A percentile compares a stretch with the other conserved stretches of the same genome.
These are phyloP conservation scores for Troides oblongomaculatus DNA, from an alignment of 2,888 invertebrate species.

Conservation along the genomic window DNA sequence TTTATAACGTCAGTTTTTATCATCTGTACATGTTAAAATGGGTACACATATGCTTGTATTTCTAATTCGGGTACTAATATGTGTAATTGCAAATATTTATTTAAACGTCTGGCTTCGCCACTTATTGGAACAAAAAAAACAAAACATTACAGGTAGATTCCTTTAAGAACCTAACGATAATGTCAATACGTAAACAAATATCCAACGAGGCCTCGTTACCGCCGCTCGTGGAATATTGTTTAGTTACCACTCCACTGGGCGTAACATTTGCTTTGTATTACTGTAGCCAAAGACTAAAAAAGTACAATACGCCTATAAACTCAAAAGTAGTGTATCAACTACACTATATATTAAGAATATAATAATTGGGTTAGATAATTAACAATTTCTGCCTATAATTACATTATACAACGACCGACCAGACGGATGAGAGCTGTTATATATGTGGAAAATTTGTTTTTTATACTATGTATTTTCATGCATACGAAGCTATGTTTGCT, in stretches of 20 bases:
- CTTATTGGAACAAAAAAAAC: not conserved
- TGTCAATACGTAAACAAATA: slow-evolving; percentile 32
- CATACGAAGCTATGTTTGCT: not conserved
- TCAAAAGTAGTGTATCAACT: not conserved
- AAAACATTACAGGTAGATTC: not conserved
- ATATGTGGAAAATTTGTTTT: too few species aligned
- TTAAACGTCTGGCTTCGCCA: not conserved
- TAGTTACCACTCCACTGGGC: slow-evolving; percentile 39
- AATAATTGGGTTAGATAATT: not conserved
- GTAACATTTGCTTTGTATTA: slow-evolving; percentile 46
- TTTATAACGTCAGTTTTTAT: too few species aligned
- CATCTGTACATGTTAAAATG: too few species aligned
- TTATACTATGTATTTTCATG: too few species aligned
- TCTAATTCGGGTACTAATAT: too few species aligned
- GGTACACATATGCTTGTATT: too few species aligned
- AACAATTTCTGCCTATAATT: too few species aligned
- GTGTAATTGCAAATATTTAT: too few species aligned
- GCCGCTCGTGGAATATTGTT: slow-evolving; percentile 33
- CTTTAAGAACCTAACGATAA: slow-evolving; percentile 30
- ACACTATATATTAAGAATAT: too few species aligned
- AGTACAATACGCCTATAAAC: slow-evolving; percentile 3
- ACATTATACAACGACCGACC: too few species aligned
- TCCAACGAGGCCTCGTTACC: slow-evolving; percentile 33
- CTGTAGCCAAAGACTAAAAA: slow-evolving; percentile 30
- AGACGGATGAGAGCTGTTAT: too few species aligned